phyloP scores from a whole-genome alignment of 92 coral and sea anemone species.

The Porites rus region DNA sequence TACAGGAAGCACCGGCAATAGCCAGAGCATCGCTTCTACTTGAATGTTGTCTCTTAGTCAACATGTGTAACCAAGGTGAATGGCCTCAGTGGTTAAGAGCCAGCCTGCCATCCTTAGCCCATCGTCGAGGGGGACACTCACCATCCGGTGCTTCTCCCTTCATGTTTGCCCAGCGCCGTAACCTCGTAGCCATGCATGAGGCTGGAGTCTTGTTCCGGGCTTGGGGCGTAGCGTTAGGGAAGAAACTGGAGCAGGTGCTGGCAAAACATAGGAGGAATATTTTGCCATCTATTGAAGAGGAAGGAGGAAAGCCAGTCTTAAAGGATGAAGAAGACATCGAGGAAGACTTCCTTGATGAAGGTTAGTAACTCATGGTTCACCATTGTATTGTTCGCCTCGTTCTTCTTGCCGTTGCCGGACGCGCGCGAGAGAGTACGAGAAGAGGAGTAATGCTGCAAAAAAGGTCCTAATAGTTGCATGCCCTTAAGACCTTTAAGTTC shows the following conservation, averaged over 20 bases:
- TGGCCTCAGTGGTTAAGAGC: slow-evolving; percentile 99
- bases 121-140: slow-evolving; percentile 76
- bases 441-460: too few species aligned
- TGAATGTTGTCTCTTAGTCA: slow-evolving; percentile 91
- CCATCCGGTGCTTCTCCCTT: slow-evolving; percentile 68
- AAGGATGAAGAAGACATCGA: slow-evolving; percentile 72
- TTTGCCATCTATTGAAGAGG: slow-evolving; percentile 79
- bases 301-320: slow-evolving; percentile 47
- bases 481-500: too few species aligned
- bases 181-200: slow-evolving; percentile 96
- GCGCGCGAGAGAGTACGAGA: too few species aligned
- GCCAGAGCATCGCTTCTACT: slow-evolving; percentile 93
- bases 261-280: slow-evolving; percentile 56
- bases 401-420: too few species aligned
- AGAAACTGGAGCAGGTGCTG: slow-evolving; percentile 86
- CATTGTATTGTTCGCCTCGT: too few species aligned
- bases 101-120: slow-evolving; percentile 87
- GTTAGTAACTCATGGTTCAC: slow-evolving; percentile 26
- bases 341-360: slow-evolving; percentile 98
- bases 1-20: slow-evolving; percentile 94
- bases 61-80: slow-evolving; percentile 94
- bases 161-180: slow-evolving; percentile 90
- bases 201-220: slow-evolving; percentile 94
- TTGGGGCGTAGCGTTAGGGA: slow-evolving; percentile 97
- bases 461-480: too few species aligned